Evolutionary conservation across 2,888 invertebrate genomes (phyloP).

Genomic region (Anodontia alba): DNA sequence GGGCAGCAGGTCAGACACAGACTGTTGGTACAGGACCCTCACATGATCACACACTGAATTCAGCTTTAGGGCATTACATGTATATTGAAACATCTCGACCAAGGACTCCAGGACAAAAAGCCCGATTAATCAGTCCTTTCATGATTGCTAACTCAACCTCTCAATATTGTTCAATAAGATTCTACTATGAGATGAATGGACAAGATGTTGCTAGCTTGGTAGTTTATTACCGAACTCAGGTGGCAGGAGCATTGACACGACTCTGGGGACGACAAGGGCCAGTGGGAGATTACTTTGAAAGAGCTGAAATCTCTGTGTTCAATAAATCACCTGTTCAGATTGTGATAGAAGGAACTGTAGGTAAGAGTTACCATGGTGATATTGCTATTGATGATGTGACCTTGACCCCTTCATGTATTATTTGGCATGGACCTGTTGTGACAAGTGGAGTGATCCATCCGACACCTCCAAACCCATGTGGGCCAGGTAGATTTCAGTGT

Average conservation of each 20-base stretch:
- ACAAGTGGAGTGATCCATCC: conserved; percentile 53
- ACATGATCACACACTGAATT: conserved; percentile 80
- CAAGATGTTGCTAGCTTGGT: conserved; percentile 72
- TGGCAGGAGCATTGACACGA: conserved; percentile 69
- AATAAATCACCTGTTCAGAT: conserved; percentile 73
- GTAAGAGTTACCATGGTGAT: conserved; percentile 69
- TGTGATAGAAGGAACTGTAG: conserved; percentile 77
- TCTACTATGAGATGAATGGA: conserved; percentile 82
- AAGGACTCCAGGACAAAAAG: conserved; percentile 70
- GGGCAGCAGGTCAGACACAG: conserved; percentile 73
- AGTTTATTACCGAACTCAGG: conserved; percentile 74
- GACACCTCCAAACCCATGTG: conserved; percentile 72
- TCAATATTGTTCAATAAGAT: conserved; percentile 72
- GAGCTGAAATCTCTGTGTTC: conserved; percentile 67
- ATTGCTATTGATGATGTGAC: conserved; percentile 83
- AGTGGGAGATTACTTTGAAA: conserved; percentile 74
- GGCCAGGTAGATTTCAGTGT: conserved; percentile 71
- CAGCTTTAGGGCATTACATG: conserved; percentile 73
- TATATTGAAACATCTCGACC: conserved; percentile 78
- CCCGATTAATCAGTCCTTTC: conserved; percentile 80
- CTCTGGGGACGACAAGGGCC: conserved; percentile 62
- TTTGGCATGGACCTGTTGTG: conserved; percentile 63
- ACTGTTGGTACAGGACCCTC: conserved; percentile 79
- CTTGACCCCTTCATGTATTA: conserved; percentile 75
- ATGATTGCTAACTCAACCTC: conserved; percentile 52